phyloP scores from a whole-genome alignment of 2,888 invertebrate species.

The Lepetodrilus schrolli region DNA sequence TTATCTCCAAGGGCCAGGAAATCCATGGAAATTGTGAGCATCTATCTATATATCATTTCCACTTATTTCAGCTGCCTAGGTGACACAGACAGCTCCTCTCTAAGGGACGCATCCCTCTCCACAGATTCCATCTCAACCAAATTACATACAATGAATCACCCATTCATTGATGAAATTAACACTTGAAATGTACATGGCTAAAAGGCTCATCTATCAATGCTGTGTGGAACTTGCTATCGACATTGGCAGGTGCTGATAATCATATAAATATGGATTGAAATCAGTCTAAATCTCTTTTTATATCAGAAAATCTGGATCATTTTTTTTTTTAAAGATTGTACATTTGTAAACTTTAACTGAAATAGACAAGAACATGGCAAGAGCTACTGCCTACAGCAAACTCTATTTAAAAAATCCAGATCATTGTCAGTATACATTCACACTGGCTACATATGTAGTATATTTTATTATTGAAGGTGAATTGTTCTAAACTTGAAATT shows the following conservation, averaged over 20 bases:
- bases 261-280: too few relatives aligned
- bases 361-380: too few relatives aligned
- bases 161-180: not conserved
- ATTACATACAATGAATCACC: constrained; percentile 3
- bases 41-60: constrained; percentile 16
- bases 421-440: too few relatives aligned
- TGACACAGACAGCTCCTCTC: not conserved
- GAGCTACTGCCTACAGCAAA: too few relatives aligned
- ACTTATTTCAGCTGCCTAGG: not conserved
- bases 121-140: not conserved
- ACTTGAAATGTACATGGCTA: not conserved
- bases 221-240: not conserved
- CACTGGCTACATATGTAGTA: too few relatives aligned
- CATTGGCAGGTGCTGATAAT: not conserved
- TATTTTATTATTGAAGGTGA: too few relatives aligned
- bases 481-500: too few relatives aligned
- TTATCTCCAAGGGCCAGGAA: not conserved
- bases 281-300: too few relatives aligned
- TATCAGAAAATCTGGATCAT: too few relatives aligned
- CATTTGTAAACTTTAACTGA: too few relatives aligned
- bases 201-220: not conserved
- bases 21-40: not conserved
- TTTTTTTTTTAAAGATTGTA: too few relatives aligned
- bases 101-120: not conserved
- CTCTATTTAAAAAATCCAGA: too few relatives aligned